These are phyloP conservation scores for Stomatorhinus ivindoensis DNA, from an alignment of 2,113 vertebrate species.

Conservation along the genomic window DNA sequence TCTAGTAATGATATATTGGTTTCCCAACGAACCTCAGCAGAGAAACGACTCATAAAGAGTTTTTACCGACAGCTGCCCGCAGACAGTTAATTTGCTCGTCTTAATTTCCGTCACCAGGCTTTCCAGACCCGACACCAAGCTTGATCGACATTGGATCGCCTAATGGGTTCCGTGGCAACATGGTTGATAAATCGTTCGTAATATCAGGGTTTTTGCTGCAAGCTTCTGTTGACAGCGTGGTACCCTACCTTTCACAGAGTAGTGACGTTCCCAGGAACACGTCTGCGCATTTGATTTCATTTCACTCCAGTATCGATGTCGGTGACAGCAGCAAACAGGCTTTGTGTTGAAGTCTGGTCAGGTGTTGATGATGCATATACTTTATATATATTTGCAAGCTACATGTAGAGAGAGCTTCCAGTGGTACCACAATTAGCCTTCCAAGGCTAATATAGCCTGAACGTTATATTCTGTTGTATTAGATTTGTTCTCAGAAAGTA, in stretches of 20 bases:
- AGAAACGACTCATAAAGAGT: neutral
- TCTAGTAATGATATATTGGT: conserved; percentile 9
- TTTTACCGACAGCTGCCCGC: neutral
- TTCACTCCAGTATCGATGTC: neutral
- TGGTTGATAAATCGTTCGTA: neutral
- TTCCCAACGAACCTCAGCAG: conserved; percentile 35
- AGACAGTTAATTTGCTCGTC: neutral
- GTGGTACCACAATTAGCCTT: conserved; percentile 14
- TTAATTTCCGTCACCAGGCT: neutral
- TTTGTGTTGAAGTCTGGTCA: neutral
- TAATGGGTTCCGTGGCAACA: neutral
- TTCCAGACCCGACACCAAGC: neutral
- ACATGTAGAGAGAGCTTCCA: conserved; percentile 3
- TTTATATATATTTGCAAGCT: conserved; percentile 33
- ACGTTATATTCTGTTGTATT: conserved; percentile 54
- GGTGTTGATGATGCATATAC: neutral
- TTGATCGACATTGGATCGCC: neutral
- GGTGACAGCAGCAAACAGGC: neutral
- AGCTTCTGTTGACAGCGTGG: neutral
- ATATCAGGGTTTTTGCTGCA: neutral
- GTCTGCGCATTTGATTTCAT: neutral
- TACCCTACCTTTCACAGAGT: neutral
- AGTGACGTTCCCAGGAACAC: neutral
- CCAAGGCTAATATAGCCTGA: conserved; percentile 32
- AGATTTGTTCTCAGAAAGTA: conserved; percentile 58